Base-by-base conservation (phyloP, 2,113 vertebrate species). In the Phaethornis superciliosus region DNA sequence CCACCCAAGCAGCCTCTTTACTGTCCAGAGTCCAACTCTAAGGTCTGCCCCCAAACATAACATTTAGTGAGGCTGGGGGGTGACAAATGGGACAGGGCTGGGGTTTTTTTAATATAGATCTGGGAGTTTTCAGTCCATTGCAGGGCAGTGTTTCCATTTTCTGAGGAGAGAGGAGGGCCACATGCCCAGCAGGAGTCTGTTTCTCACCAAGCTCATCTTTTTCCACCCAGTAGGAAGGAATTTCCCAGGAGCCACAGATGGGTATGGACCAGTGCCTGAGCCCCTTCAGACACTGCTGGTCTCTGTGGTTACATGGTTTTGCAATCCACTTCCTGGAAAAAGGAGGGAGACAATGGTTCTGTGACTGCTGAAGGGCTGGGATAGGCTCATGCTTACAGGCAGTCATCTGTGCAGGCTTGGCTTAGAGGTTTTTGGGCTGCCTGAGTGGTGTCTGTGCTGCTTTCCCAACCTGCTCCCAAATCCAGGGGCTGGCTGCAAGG, bases 281-380 rank as follows among this genome's bases (percentile, higher is more conserved):
- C 47, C 52, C 4, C 0, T 83, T 70, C 52, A 15, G 14, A 40
- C 49, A 21, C 64, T 78, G 59, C 68, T 77, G 8, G 30, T 82
- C 82, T 20, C 88, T 65, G 76, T 0, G 23, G 76, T 88, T 93
- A 32, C 26, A 7, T 15, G 49, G 20, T 46, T 92, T 96, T 93
- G 80, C 94, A 92, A 4, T 95, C 69, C 90, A 37, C 47, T 85
- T 81, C 83, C 62, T 81, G 68, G 65, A 80, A 90, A 95, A 79
- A 63, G 56, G 28, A 90, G 27, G 23, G 47, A 92, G 26, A 24
- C 22, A 18, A 49, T 0, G 0, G 47, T 75, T 32, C 70, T 90
- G 64, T 56, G 80, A 47, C 32, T 78, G 72, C 72, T 93, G 85
- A 68, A 81, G 62, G 72, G 52, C 83, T 74, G 33, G 64, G 69